These are phyloP conservation scores for Ataeniobius toweri DNA, from an alignment of 2,797 vertebrate genomes.

Conservation along the genomic window DNA sequence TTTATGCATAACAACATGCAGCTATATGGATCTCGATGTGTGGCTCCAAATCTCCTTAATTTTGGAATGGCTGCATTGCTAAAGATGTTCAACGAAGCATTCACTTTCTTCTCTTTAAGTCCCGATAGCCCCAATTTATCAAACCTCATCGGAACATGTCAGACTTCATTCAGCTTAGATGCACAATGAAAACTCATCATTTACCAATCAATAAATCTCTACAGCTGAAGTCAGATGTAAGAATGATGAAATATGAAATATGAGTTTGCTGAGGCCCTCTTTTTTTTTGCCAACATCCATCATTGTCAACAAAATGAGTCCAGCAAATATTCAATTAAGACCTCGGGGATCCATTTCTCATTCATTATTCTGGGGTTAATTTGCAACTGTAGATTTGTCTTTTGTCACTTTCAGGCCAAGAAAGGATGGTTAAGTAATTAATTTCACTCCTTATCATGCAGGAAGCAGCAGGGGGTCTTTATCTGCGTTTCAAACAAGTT, in stretches of 20 bases:
- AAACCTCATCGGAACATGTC: constrained; percentile 61
- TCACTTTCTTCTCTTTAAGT: constrained; percentile 38
- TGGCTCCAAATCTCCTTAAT: constrained; percentile 26
- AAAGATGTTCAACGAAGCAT: constrained; percentile 23
- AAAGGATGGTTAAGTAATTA: constrained; percentile 69
- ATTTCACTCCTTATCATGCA: constrained; percentile 51
- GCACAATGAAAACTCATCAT: constrained; percentile 78
- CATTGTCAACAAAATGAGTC: constrained; percentile 77
- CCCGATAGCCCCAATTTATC: constrained; percentile 58
- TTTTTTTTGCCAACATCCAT: constrained; percentile 69
- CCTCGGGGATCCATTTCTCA: constrained; percentile 73
- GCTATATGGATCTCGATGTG: background rate
- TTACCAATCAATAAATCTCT: constrained; percentile 74
- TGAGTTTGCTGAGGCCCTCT: constrained; percentile 70
- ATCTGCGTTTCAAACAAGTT: constrained; percentile 29
- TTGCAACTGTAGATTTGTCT: constrained; percentile 81
- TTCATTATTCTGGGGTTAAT: constrained; percentile 80
- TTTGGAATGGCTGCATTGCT: constrained; percentile 14
- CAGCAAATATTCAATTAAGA: constrained; percentile 76
- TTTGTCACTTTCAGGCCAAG: constrained; percentile 78
- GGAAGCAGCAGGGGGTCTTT: constrained; percentile 26
- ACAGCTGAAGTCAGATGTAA: constrained; percentile 67
- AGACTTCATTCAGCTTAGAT: constrained; percentile 68
- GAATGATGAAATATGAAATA: constrained; percentile 74
- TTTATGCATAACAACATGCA: constrained; percentile 5